phyloP scores from a whole-genome alignment of 2,797 vertebrate species.

The Sparus aurata region DNA sequence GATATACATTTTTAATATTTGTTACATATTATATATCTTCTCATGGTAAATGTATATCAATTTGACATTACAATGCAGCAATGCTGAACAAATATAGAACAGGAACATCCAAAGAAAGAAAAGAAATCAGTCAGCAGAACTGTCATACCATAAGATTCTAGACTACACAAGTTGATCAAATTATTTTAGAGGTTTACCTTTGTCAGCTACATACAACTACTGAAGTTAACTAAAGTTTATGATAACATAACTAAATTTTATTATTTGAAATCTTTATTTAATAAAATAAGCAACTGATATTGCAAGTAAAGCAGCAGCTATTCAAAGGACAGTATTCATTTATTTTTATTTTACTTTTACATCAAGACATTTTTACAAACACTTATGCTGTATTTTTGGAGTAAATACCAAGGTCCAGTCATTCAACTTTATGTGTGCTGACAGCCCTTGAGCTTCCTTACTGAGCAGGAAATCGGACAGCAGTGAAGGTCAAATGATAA shows the following conservation, averaged over 20 bases:
- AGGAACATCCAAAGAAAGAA: neutral
- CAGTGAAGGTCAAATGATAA: constrained; percentile 84
- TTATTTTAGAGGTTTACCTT: neutral
- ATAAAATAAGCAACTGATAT: no score
- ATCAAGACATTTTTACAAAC: neutral
- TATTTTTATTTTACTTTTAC: neutral
- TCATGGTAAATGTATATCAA: neutral
- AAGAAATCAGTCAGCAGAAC: no score
- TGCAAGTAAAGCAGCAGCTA: neutral
- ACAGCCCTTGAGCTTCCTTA: constrained; percentile 53
- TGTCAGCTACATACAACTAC: neutral
- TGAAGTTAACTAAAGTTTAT: neutral
- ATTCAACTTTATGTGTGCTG: constrained; percentile 43
- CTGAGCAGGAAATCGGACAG: constrained; percentile 55
- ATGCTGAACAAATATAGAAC: neutral
- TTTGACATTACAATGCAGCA: neutral
- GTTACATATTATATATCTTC: no score
- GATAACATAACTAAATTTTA: neutral
- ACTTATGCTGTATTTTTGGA: neutral
- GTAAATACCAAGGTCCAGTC: constrained; percentile 12
- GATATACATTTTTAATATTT: no score
- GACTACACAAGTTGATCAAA: neutral
- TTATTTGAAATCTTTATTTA: neutral
- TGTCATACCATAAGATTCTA: neutral
- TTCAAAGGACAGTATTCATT: neutral